These are phyloP conservation scores for Phrynosoma platyrhinos DNA, from an alignment of 2,113 vertebrate species.

Conservation along the genomic window DNA sequence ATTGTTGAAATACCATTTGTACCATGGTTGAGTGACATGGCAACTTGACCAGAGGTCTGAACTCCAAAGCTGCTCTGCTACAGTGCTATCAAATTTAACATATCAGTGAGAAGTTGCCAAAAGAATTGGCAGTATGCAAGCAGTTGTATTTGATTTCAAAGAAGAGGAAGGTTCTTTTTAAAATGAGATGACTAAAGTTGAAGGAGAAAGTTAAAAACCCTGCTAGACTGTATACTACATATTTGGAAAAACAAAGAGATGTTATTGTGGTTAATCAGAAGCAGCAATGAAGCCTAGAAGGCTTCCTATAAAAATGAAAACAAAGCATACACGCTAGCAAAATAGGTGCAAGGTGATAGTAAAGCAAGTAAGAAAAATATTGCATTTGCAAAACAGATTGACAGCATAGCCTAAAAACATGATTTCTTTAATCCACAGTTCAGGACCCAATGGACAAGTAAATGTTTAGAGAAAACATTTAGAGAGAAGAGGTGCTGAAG, in stretches of 20 bases:
- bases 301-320: neutral
- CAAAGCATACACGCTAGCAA: too few relatives aligned
- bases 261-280: neutral
- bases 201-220: neutral
- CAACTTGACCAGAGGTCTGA: neutral
- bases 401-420: too few relatives aligned
- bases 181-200: too few relatives aligned
- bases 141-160: neutral
- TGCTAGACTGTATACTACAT: neutral
- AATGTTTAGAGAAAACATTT: too few relatives aligned
- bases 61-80: neutral
- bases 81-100: neutral
- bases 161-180: neutral
- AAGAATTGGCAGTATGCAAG: neutral
- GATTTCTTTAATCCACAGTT: too few relatives aligned
- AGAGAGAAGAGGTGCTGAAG: too few relatives aligned
- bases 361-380: neutral
- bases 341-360: neutral
- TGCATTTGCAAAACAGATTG: too few relatives aligned
- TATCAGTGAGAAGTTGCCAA: neutral
- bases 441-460: too few relatives aligned
- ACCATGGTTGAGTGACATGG: neutral
- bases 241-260: neutral
- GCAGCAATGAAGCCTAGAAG: neutral
- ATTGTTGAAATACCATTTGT: neutral